Percentiles rank a stretch among this genome's conserved stretches.
phyloP scores from a whole-genome alignment of 2,113 vertebrate species.

The Alaudala cheleensis region DNA sequence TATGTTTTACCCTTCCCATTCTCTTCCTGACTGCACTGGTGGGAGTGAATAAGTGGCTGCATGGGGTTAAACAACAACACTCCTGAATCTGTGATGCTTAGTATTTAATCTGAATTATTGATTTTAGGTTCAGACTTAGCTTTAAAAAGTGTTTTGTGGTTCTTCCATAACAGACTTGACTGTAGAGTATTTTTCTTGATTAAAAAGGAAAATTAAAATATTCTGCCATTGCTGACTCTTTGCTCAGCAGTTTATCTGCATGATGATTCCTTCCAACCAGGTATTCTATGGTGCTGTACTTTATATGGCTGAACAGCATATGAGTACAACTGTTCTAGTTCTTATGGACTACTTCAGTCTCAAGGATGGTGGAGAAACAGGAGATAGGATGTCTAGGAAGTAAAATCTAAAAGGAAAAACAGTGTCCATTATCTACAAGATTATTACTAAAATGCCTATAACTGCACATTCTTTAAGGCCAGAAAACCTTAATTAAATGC shows the following conservation, averaged over 20 bases:
- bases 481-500: not conserved
- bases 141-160: not conserved
- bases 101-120: not conserved
- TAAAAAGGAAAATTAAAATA: not conserved
- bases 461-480: not conserved
- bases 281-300: not conserved
- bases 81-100: not conserved
- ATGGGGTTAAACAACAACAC: accelerated
- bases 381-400: not conserved
- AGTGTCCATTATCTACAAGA: not conserved
- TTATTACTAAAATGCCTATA: not conserved
- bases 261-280: not conserved
- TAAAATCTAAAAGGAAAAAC: not conserved
- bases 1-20: not conserved
- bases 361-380: not conserved
- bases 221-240: not conserved
- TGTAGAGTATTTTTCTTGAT: not conserved
- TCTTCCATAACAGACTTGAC: not conserved
- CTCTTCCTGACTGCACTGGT: not conserved
- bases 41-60: not conserved
- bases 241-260: not conserved
- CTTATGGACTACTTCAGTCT: not conserved
- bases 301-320: not conserved
- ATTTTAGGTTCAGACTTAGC: not conserved
- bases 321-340: not conserved